Percentiles rank a stretch among this genome's conserved stretches.
Conservation (phyloP, 2,797 vertebrate genomes). For the Trematomus bernacchii region DNA sequence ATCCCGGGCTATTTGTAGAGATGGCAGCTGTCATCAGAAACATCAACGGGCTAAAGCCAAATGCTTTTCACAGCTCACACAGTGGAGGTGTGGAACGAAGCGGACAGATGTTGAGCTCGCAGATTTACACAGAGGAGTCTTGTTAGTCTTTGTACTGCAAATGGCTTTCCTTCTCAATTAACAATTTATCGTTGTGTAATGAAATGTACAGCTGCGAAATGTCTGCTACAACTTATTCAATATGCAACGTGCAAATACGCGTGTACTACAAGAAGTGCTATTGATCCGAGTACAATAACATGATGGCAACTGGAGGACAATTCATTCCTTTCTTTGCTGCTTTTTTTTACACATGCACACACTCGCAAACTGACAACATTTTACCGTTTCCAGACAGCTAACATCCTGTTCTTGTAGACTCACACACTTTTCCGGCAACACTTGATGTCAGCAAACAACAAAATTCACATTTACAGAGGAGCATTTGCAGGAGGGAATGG, state of each 20-base stretch:
- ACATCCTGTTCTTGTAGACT: conserved; percentile 11
- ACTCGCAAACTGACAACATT: conserved; percentile 17
- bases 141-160: not conserved
- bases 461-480: conserved; percentile 5
- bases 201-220: conserved; percentile 27
- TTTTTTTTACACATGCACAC: conserved; percentile 3
- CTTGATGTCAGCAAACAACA: conserved; percentile 35
- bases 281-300: conserved; percentile 26
- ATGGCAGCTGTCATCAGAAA: conserved; percentile 80
- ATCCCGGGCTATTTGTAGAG: conserved; percentile 78
- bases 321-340: conserved; percentile 11
- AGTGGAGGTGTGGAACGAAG: conserved; percentile 71
- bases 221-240: conserved; percentile 18
- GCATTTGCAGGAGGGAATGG: conserved; percentile 25
- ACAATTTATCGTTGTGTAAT: conserved; percentile 23
- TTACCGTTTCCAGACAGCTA: conserved; percentile 20
- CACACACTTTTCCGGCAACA: conserved; percentile 27
- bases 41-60: conserved; percentile 71
- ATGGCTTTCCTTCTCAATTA: conserved; percentile 17
- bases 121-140: conserved; percentile 15
- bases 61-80: conserved; percentile 76
- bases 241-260: conserved; percentile 19
- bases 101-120: conserved; percentile 16
- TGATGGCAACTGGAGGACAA: conserved; percentile 14
- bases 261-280: conserved; percentile 14